Base-by-base conservation (phyloP, 1,140 invertebrate species). In the Micrasema longulum region DNA sequence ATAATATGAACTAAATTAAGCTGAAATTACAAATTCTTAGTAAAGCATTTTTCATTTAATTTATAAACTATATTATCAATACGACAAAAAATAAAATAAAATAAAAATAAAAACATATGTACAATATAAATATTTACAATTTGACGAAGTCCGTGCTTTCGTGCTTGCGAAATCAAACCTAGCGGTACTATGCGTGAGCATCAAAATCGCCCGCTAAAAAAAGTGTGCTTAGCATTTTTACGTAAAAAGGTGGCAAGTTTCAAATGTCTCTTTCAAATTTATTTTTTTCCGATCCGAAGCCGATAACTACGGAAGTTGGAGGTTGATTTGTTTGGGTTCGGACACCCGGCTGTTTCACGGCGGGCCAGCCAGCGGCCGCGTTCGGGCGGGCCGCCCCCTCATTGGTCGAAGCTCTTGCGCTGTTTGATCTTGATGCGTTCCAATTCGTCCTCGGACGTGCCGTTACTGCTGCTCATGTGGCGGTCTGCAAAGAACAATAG, bases 371-470 rank as follows among this genome's bases (percentile, higher is more conserved):
- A 4, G 43, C 6, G 6, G 4, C 43, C 14, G 9, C n/a, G 16
- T 50, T 16, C 3, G 3, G 11, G 6, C 47, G 18, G 20, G 22
- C 2, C 20, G 36, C 2, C 5, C 14, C 20, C 55, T 83, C 81
- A 85, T 80, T 83, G 81, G 16, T 85, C 83, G 78, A 83, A 85
- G 65, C 79, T 79, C 47, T 84, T 84, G 26, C 80, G 47, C 72
- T 76, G 74, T 35, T 76, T 72, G 10, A 73, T 67, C 50, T 76
- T 76, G 47, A 84, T 84, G 55, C 84, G 76, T 52, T 85, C 84
- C 77, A 83, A 77, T 1, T 85, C 84, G 45, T 85, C 84, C 16
- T 85, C 84, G 0, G 81, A 80, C 1, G 80, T 79, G 2, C 83
- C 79, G 74, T 85, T 84, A 78, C 82, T 83, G 9, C 80, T 84